These are phyloP conservation scores for Argyresthia goedartella DNA, from an alignment of 2,888 invertebrate genomes.

Conservation along the genomic window DNA sequence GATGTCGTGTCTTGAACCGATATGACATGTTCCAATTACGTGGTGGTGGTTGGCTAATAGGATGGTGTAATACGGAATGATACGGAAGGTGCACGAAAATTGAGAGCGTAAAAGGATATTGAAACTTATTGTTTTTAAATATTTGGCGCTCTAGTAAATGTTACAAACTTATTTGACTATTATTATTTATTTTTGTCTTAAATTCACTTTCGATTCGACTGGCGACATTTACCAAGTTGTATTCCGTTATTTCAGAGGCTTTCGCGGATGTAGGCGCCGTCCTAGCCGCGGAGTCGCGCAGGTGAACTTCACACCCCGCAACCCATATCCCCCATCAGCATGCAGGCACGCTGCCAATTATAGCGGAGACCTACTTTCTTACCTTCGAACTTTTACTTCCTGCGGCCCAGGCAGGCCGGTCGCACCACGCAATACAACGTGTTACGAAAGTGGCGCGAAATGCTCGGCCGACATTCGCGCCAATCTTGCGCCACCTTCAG, in stretches of 20 bases:
- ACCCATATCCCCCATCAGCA: constrained; percentile 41
- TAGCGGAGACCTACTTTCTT: constrained; percentile 69
- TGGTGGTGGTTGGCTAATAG: neutral
- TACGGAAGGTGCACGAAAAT: too few relatives aligned
- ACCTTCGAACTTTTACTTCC: constrained; percentile 72
- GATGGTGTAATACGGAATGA: too few relatives aligned
- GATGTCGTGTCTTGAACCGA: neutral
- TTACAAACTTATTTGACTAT: too few relatives aligned
- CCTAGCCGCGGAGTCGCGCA: neutral
- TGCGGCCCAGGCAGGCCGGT: constrained; percentile 63
- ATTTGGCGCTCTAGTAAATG: too few relatives aligned
- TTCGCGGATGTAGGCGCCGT: neutral
- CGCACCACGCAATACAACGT: constrained; percentile 48
- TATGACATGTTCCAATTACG: constrained; percentile 1
- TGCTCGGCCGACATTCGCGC: constrained; percentile 68
- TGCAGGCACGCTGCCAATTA: constrained; percentile 67
- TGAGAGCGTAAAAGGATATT: too few relatives aligned
- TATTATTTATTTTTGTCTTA: too few relatives aligned
- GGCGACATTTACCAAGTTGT: too few relatives aligned
- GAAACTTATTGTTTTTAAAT: too few relatives aligned
- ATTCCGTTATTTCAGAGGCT: neutral
- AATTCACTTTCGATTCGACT: too few relatives aligned
- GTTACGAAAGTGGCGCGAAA: constrained; percentile 71
- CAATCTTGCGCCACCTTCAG: constrained; percentile 67
- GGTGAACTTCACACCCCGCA: constrained; percentile 4